Percentiles rank a stretch among this genome's conserved stretches.
Conservation (phyloP, 1,140 invertebrate species). For the Bombus pyrosoma region DNA sequence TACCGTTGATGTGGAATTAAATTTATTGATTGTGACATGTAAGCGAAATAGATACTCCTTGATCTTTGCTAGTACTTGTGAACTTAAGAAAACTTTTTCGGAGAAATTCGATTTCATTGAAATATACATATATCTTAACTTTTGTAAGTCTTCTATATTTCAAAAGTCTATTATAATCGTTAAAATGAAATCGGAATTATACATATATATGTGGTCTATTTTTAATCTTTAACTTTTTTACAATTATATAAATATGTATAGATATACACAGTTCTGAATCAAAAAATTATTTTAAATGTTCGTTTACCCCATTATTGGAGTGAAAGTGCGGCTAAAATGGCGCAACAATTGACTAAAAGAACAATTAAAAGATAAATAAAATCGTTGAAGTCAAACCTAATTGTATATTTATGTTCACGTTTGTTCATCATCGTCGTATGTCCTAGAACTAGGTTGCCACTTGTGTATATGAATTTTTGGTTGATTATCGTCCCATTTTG, state of each 20-base stretch:
- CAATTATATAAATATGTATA: neutral
- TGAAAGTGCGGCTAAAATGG: neutral
- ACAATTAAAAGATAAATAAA: neutral
- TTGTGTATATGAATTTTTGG: constrained; percentile 47
- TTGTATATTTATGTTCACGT: neutral
- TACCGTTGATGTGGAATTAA: neutral
- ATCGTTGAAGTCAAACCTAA: neutral
- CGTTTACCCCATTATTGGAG: neutral
- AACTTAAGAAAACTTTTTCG: too few species aligned
- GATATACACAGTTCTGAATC: neutral
- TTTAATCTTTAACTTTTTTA: neutral
- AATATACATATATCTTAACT: neutral
- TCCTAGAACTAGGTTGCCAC: constrained; percentile 30
- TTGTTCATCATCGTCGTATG: neutral
- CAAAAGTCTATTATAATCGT: neutral
- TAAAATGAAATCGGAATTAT: neutral
- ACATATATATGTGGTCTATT: neutral
- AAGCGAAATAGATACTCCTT: neutral
- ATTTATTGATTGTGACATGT: neutral
- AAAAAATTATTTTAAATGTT: neutral
- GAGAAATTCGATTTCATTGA: neutral
- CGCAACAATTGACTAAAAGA: neutral
- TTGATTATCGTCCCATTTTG: neutral
- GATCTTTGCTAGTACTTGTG: neutral
- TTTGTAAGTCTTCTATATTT: neutral